A percentile compares a stretch with the other conserved stretches of the same genome.
phyloP scores from a whole-genome alignment of 2,113 vertebrate species.

The Dunckerocampus dactyliophorus region DNA sequence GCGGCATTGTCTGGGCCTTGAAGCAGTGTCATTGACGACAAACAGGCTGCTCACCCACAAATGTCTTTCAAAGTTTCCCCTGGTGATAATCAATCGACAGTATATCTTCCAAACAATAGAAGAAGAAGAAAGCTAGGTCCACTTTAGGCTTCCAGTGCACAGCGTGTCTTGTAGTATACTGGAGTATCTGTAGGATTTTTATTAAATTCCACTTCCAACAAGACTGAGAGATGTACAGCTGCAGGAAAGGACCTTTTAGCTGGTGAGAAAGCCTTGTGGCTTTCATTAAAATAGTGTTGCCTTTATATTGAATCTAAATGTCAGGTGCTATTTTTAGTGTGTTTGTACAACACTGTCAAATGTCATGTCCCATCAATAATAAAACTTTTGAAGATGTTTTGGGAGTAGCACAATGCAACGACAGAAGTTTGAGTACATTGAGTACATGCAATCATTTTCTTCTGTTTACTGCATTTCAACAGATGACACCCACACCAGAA shows the following conservation, averaged over 20 bases:
- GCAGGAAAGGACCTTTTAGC: neutral
- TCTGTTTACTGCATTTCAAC: slow-evolving; percentile 43
- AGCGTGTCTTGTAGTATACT: too few species aligned
- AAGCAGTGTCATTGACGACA: too few species aligned
- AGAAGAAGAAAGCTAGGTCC: too few species aligned
- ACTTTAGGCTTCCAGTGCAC: too few species aligned
- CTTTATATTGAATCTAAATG: neutral
- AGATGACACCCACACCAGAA: slow-evolving; percentile 43
- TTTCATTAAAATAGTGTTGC: neutral
- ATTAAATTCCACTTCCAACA: neutral
- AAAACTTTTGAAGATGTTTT: neutral
- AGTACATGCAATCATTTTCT: slow-evolving; percentile 6
- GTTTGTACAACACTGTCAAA: slow-evolving; percentile 2
- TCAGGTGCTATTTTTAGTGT: slow-evolving; percentile 5
- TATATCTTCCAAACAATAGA: too few species aligned
- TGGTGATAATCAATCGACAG: too few species aligned
- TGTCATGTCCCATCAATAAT: neutral
- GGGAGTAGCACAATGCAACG: neutral
- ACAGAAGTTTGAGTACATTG: slow-evolving; percentile 7
- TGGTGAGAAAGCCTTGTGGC: slow-evolving; percentile 1
- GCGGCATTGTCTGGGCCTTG: too few species aligned
- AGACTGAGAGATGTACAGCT: neutral
- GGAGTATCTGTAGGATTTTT: too few species aligned
- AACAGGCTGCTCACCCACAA: too few species aligned
- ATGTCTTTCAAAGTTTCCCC: too few species aligned